Percentiles rank a stretch among this genome's conserved stretches.
Conservation (phyloP, 2,797 vertebrate genomes). For the Eupleurogrammus muticus region DNA sequence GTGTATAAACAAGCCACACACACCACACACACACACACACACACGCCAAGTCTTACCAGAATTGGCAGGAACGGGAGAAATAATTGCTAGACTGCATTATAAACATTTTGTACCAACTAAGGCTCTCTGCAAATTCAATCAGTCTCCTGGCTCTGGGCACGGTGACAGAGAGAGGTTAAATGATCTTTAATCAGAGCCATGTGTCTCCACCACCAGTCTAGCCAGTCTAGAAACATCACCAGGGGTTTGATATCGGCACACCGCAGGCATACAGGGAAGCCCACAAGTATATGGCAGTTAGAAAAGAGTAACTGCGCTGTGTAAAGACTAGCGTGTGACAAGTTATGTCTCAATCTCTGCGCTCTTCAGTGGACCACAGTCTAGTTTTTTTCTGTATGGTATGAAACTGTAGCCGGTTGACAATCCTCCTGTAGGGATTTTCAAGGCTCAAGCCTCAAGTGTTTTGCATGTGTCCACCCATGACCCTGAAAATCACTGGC, state of each 20-base stretch:
- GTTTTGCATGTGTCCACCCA: slow-evolving; percentile 21
- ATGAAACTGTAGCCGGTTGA: slow-evolving; percentile 1
- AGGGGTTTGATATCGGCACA: slow-evolving; percentile 63
- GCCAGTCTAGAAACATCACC: slow-evolving; percentile 70
- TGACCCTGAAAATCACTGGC: slow-evolving; percentile 10
- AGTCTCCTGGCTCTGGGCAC: slow-evolving; percentile 79
- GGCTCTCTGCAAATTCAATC: slow-evolving; percentile 83
- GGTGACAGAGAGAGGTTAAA: slow-evolving; percentile 78
- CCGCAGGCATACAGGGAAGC: slow-evolving; percentile 54
- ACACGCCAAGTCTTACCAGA: slow-evolving; percentile 51
- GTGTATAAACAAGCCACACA: slow-evolving; percentile 54
- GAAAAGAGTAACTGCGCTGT: slow-evolving; percentile 51
- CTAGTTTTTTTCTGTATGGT: slow-evolving; percentile 17
- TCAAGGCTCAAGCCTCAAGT: slow-evolving; percentile 3
- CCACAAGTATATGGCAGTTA: slow-evolving; percentile 61
- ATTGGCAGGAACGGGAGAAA: slow-evolving; percentile 68
- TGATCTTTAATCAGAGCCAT: slow-evolving; percentile 83
- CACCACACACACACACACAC: slow-evolving; percentile 19
- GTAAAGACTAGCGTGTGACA: slow-evolving; percentile 25
- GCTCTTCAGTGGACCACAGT: slow-evolving; percentile 12
- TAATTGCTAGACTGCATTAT: slow-evolving; percentile 80
- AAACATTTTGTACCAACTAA: slow-evolving; percentile 80
- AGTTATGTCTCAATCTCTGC: slow-evolving; percentile 32
- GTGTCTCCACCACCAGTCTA: slow-evolving; percentile 78
- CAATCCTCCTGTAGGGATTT: slow-evolving; percentile 18